Percentiles rank a stretch among this genome's conserved stretches.
These are phyloP conservation scores for Heteromormyrus szaboi DNA, from an alignment of 2,797 vertebrate genomes.

Conservation along the genomic window DNA sequence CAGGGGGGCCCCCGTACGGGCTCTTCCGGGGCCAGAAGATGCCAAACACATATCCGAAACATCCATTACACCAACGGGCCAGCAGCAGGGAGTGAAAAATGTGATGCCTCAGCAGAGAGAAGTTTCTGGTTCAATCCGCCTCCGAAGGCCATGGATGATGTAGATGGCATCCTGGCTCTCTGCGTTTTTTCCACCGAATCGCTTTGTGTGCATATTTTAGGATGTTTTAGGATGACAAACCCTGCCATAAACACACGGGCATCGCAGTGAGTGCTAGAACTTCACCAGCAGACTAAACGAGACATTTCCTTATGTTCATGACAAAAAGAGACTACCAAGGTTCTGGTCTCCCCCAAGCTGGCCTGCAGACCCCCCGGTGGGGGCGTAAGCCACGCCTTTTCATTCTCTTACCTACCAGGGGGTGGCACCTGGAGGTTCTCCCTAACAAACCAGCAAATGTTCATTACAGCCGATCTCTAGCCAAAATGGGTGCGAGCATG, in stretches of 20 bases:
- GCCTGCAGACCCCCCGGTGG: not conserved
- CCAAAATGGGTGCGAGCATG: slow-evolving; percentile 41
- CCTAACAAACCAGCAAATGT: not conserved
- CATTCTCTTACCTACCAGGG: not conserved
- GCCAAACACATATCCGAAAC: slow-evolving; percentile 56
- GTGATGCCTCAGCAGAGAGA: slow-evolving; percentile 44
- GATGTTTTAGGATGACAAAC: not conserved
- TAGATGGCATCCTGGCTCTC: slow-evolving; percentile 37
- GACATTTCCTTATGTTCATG: not conserved
- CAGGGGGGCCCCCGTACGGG: slow-evolving; percentile 15
- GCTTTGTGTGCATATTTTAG: not conserved
- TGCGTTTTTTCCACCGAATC: not conserved
- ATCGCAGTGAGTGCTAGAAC: not conserved
- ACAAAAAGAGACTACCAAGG: not conserved
- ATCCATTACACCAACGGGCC: slow-evolving; percentile 50
- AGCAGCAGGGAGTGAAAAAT: slow-evolving; percentile 46
- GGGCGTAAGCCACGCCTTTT: not conserved
- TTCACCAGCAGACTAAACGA: not conserved
- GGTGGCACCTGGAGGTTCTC: not conserved
- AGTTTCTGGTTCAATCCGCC: slow-evolving; percentile 48
- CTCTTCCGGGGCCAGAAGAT: slow-evolving; percentile 48
- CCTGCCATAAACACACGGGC: not conserved
- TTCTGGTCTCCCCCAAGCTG: not conserved
- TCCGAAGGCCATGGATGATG: slow-evolving; percentile 51
- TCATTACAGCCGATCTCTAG: slow-evolving; percentile 24